Base-by-base conservation (phyloP, 2,797 vertebrate species). In the Sebastes steindachneri region DNA sequence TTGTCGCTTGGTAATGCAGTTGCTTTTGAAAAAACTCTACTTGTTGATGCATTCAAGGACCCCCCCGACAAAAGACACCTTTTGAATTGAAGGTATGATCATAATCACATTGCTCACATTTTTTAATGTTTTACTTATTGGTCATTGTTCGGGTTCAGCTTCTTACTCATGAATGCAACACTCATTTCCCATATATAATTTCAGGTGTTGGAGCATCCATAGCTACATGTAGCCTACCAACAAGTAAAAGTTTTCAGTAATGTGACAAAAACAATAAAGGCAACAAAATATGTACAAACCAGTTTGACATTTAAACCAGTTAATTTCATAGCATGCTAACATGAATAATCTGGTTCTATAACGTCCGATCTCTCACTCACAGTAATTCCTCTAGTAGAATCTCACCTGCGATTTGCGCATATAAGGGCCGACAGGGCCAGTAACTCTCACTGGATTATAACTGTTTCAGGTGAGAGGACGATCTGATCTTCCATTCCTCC, bases 361-460 rank as follows among this genome's bases (percentile, higher is more conserved):
- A 45, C 19, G 48, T 51, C 48, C 8, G 0, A n/a, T 51, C 41
- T 17, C 41, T 45, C 41, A 17, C 41, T 17, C 41, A 45, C 41
- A 68, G 57, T 45, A 31, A 73, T 78, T 23, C 33, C 48, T 54
- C 4, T 14, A 23, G 51, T 64, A 25, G 9, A 51, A 51, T 9
- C 48, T n/a, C 48, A 78, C 66, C 65, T 77, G 76, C 59, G 48
- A 68, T 55, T 73, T 82, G 51, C n/a, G 37, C 23, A 41, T 37
- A 21, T n/a, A 37, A 48, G 17, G n/a, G 53, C 28, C 19, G 0
- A 59, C 55, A 67, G 59, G 31, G 58, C n/a, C 66, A 70, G 51
- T 53, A 86, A 84, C 60, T 85, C 26, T 73, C 64, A 55, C 57
- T 68, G 71, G 67, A 84, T 89, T 80, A 83, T 77, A 55, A 54